These are phyloP conservation scores for Hermetia illucens DNA, from an alignment of 1,140 invertebrate species.

Conservation along the genomic window DNA sequence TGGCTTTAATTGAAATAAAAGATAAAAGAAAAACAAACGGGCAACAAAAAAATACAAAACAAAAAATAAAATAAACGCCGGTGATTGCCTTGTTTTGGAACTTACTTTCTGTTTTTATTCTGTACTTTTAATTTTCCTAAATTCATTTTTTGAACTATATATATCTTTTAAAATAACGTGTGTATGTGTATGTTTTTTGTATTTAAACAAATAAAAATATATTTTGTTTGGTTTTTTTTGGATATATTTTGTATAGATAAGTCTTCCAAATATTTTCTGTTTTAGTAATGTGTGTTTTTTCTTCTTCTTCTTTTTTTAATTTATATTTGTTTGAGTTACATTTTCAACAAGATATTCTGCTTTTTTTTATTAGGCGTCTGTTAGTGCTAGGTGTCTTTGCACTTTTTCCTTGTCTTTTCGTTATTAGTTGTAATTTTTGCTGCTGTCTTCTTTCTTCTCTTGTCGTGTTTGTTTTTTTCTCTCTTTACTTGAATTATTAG, in stretches of 20 bases:
- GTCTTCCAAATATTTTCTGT: not conserved
- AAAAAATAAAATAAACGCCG: not conserved
- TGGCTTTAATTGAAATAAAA: not conserved
- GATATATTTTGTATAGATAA: no score
- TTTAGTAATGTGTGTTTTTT: not conserved
- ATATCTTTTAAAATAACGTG: not conserved
- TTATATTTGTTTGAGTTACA: no score
- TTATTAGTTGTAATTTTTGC: no score
- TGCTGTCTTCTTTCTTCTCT: no score
- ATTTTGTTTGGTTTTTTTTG: not conserved
- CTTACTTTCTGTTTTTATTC: no score
- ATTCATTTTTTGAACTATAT: not conserved
- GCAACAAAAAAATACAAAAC: not conserved
- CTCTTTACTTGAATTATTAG: no score
- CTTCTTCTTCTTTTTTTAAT: not conserved
- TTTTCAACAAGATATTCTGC: no score
- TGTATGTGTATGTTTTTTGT: not conserved
- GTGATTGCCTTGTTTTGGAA: not conserved
- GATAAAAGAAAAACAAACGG: conserved; percentile 1
- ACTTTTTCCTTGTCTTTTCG: no score
- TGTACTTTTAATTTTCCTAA: not conserved
- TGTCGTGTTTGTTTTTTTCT: not conserved
- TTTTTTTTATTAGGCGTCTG: no score
- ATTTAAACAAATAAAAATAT: not conserved
- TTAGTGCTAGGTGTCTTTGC: no score